A percentile compares a stretch with the other conserved stretches of the same genome.
Conservation (phyloP, 2,888 invertebrate genomes). For the Julus scandinavius region DNA sequence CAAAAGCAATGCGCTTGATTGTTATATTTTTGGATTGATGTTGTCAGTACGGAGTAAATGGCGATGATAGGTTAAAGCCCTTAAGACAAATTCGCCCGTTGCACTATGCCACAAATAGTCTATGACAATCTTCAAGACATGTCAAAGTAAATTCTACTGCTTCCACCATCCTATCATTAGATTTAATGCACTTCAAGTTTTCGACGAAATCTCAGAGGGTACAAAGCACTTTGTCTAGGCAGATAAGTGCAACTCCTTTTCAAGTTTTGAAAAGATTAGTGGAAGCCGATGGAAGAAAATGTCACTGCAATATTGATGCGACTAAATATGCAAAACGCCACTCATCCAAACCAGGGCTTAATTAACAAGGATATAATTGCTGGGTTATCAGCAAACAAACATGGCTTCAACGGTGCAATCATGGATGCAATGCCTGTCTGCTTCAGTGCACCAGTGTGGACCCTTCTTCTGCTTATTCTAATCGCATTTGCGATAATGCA, state of each 20-base stretch:
- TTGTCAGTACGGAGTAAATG: conserved; percentile 36
- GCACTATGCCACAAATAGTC: conserved; percentile 32
- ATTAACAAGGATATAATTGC: conserved; percentile 51
- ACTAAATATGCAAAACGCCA: conserved; percentile 35
- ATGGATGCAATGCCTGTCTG: conserved; percentile 33
- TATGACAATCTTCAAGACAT: conserved; percentile 38
- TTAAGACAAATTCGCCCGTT: conserved; percentile 24
- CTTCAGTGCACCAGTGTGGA: conserved; percentile 39
- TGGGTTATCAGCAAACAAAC: conserved; percentile 48
- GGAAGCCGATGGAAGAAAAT: conserved; percentile 27
- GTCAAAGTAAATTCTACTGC: conserved; percentile 43
- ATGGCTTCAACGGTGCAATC: conserved; percentile 48
- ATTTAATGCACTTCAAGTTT: conserved; percentile 46
- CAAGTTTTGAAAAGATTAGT: conserved; percentile 22
- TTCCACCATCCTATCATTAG: conserved; percentile 45
- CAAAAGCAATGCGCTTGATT: conserved; percentile 19
- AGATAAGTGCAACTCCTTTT: conserved; percentile 46
- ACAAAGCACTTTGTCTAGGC: conserved; percentile 44
- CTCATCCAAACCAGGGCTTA: conserved; percentile 47
- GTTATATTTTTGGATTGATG: conserved; percentile 21
- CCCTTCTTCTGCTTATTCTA: conserved; percentile 21
- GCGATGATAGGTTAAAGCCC: conserved; percentile 28
- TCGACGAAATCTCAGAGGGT: conserved; percentile 41
- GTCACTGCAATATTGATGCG: conserved; percentile 39
- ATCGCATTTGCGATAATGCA: conserved; percentile 40